A percentile compares a stretch with the other conserved stretches of the same genome.
phyloP scores from a whole-genome alignment of 2,113 vertebrate genomes.

The Hippolais icterina region DNA sequence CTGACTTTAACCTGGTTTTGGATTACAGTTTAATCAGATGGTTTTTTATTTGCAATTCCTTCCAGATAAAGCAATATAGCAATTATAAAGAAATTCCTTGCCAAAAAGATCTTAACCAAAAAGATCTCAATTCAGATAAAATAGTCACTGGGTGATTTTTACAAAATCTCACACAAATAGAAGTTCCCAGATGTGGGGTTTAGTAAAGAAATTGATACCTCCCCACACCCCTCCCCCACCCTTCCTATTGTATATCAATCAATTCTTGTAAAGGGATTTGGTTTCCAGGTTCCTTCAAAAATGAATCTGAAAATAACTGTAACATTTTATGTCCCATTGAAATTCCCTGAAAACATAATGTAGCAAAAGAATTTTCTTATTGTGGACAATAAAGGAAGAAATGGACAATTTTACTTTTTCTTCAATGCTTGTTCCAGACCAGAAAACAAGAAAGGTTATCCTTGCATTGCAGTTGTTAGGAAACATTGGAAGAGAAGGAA shows the following conservation, averaged over 20 bases:
- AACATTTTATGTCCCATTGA: neutral
- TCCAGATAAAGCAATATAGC: too few species aligned
- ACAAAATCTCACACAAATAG: neutral
- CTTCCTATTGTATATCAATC: neutral
- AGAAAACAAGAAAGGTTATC: neutral
- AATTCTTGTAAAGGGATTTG: neutral
- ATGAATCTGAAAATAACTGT: neutral
- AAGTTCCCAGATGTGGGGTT: neutral
- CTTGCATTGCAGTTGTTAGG: neutral
- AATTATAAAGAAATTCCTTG: neutral
- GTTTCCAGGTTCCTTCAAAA: neutral
- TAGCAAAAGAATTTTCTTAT: neutral
- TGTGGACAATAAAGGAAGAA: neutral
- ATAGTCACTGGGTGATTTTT: neutral
- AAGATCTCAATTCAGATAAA: neutral
- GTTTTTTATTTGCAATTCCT: neutral
- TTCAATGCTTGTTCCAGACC: neutral
- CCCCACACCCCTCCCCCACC: rapidly evolving
- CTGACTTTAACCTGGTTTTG: neutral
- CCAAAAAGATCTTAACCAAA: neutral
- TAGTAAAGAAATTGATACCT: neutral
- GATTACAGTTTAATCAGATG: neutral
- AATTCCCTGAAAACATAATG: neutral
- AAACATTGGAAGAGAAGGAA: neutral
- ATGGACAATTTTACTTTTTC: neutral